phyloP scores from a whole-genome alignment of 35 echinoderm and acorn worm species.

The Strongylocentrotus purpuratus region DNA sequence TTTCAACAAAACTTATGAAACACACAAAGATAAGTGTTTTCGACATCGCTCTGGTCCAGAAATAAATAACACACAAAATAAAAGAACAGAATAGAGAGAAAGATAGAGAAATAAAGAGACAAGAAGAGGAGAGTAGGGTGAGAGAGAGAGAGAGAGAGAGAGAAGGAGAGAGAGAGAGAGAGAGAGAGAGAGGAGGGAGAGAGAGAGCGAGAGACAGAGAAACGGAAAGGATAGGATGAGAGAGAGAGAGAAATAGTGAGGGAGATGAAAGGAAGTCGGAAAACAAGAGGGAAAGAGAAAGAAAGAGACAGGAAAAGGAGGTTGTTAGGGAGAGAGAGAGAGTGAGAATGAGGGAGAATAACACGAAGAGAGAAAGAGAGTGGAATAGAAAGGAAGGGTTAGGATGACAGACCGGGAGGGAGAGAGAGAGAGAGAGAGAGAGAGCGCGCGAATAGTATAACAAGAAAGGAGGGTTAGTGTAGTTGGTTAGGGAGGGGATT shows the following conservation, averaged over 20 bases:
- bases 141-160: not conserved
- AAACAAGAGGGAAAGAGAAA: not conserved
- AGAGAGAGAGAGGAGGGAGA: not conserved
- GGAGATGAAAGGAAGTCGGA: not conserved
- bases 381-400: not conserved
- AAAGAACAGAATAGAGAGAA: not conserved
- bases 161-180: not conserved
- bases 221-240: no score
- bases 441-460: not conserved
- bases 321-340: not conserved
- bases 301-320: not conserved
- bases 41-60: not conserved
- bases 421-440: not conserved
- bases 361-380: not conserved
- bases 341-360: not conserved
- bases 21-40: not conserved
- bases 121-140: not conserved
- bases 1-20: not conserved
- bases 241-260: no score
- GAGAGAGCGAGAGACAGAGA: not conserved
- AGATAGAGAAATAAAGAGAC: not conserved
- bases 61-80: not conserved
- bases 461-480: not conserved
- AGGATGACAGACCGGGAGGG: not conserved
- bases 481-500: not conserved